Base-by-base conservation (phyloP, 2,797 vertebrate genomes). In the Oryzias dopingdopingensis region DNA sequence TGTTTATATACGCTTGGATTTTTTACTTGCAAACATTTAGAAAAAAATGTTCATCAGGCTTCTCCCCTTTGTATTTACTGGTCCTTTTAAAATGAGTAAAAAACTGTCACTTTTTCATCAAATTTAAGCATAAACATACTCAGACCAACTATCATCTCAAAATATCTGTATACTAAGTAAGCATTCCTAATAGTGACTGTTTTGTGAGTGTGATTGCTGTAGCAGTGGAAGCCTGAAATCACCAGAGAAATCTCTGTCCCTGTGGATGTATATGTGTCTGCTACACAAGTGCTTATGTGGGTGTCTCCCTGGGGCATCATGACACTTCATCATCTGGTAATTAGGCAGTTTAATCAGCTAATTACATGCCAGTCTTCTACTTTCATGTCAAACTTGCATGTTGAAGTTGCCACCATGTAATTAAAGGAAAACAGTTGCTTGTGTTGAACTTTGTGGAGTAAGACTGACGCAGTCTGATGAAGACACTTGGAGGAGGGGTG, bases 311-410 rank as follows among this genome's bases (percentile, higher is more conserved):
- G 52, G 79, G 79, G 81, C 65, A 79, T 82, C 49, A 52, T 79
- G 80, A 78, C 79, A 84, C 84, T 85, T 84, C 74, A 88, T 86
- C 80, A 84, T 86, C 73, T 79, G 74, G 75, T 85, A 85, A 86
- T 86, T 86, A 86, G 81, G 78, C 77, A 70, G 76, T 85, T 86
- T 85, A 87, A 69, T 77, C 80, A 76, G 70, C 66, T 86, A 83
- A 89, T 89, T 86, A 74, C 77, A 62, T 29, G n/a, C 66, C 75
- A 72, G 75, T 68, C 75, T 76, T 72, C 47, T 64, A 42, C 49
- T 80, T 65, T 64, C 72, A 67, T 77, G 66, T 73, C 78, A 71
- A 70, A 67, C 50, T 53, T 48, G 62, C 57, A 59, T 60, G 63
- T 59, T 64, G 49, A 67, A 58, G 57, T 76, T 63, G 66, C 60